Percentiles rank a stretch among this genome's conserved stretches.
Evolutionary conservation across 2,113 vertebrate genomes (phyloP).

Genomic region (Trematomus loennbergii): DNA sequence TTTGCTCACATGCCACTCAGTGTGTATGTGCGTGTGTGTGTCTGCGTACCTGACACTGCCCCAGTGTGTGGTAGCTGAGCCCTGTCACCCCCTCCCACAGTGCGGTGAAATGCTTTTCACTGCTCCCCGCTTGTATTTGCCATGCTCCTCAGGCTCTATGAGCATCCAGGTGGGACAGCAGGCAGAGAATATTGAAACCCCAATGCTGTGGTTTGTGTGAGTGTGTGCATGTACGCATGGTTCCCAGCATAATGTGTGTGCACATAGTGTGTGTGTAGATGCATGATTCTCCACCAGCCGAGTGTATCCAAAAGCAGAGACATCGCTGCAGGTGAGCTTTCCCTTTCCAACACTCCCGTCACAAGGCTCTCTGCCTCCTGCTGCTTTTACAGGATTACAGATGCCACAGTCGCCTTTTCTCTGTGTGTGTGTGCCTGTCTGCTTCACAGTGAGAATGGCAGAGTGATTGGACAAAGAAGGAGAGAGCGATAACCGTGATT

Average conservation of each 20-base stretch:
- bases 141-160: conserved; percentile 56
- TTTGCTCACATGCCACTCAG: conserved; percentile 4
- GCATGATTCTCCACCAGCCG: conserved; percentile 46
- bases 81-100: conserved; percentile 70
- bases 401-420: conserved; percentile 45
- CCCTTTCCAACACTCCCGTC: conserved; percentile 42
- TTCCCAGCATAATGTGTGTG: conserved; percentile 18
- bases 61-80: conserved; percentile 55
- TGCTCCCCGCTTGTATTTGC: conserved; percentile 61
- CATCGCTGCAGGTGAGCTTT: conserved; percentile 55
- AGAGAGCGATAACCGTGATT: conserved; percentile 32
- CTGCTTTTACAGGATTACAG: conserved; percentile 62
- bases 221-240: not conserved
- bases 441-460: conserved; percentile 21
- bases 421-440: conserved; percentile 55
- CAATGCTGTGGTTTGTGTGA: conserved; percentile 6
- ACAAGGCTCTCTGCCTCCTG: conserved; percentile 48
- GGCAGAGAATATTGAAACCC: conserved; percentile 47
- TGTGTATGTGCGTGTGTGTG: conserved; percentile 5
- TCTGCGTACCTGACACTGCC: conserved; percentile 38
- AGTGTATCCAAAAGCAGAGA: conserved; percentile 68
- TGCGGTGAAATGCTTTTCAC: conserved; percentile 76
- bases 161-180: conserved; percentile 68
- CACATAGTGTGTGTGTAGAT: conserved; percentile 6
- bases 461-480: conserved; percentile 23